Base-by-base conservation (phyloP, 1,140 invertebrate species). In the Vollenhovia emeryi region DNA sequence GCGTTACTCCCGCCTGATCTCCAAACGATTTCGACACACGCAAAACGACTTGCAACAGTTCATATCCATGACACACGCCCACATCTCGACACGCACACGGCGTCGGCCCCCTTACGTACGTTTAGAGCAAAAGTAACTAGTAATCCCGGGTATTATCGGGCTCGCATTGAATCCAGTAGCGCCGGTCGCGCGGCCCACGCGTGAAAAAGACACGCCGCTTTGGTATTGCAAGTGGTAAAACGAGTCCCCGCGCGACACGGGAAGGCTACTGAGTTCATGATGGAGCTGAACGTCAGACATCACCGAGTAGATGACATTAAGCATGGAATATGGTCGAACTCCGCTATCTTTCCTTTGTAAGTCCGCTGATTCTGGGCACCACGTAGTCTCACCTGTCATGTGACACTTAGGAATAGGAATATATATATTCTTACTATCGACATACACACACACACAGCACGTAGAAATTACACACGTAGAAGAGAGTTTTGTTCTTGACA, bases 321-420 rank as follows among this genome's bases (percentile, higher is more conserved):
- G 89, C 89, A 90, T 90, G 89, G 57, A 89, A 89, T 87, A 89
- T 80, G 78, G 62, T 86, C 76, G 82, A 78, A 64, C 62, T 74
- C 71, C 57, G 15, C 27, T 79, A 66, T 55, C 3, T 82, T 59
- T 82, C 27, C 33, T 57, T 30, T 57, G 50, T 43, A 55, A 80
- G 36, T 80, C 24, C 21, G 30, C 36, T 71, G n/a, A 71, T 69
- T 64, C 60, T 85, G 78, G 73, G 55, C 80, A 88, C 43, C 66
- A 64, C 21, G 36, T 64, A 55, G 27, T 45, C 27, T 64, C 43
- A 57, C 11, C 33, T 74, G 52, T 57, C 69, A 85, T 48, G 62
- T 74, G 27, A 55, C 62, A 80, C 30, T 11, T 79, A 88, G 50
- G 43, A 69, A 82, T 62, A 85, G 73, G 55, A 82, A 50, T 87